Evolutionary conservation across 2,113 vertebrate genomes (phyloP).

Genomic region (Trogon surrucura): DNA sequence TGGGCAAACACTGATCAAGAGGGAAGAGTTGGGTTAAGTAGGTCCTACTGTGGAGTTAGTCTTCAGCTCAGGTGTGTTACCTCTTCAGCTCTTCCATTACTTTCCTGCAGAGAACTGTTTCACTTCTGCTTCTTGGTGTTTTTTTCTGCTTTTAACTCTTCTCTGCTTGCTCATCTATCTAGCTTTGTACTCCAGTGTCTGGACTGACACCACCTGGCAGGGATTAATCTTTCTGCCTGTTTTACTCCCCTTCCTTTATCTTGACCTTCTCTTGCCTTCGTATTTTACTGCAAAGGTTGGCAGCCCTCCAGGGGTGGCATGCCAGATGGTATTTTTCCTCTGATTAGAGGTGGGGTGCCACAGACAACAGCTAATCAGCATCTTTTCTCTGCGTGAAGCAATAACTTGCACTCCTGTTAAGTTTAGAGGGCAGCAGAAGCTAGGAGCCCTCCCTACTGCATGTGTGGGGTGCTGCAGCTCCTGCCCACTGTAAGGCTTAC

Average conservation of each 20-base stretch:
- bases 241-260: slow-evolving; percentile 19
- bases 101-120: not conserved
- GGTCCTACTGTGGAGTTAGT: not conserved
- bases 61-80: not conserved
- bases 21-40: not conserved
- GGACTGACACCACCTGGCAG: slow-evolving; percentile 19
- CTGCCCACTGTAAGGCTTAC: not conserved
- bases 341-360: slow-evolving; percentile 42
- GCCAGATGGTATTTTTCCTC: slow-evolving; percentile 67
- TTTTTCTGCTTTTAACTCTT: not conserved
- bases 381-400: slow-evolving; percentile 35
- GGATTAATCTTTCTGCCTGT: slow-evolving; percentile 18
- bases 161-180: slow-evolving; percentile 6
- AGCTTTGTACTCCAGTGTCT: not conserved
- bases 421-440: slow-evolving; percentile 18
- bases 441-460: not conserved
- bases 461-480: not conserved
- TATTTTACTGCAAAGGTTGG: slow-evolving; percentile 65
- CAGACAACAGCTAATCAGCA: slow-evolving; percentile 51
- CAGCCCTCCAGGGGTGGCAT: slow-evolving; percentile 49
- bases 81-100: not conserved
- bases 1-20: not conserved
- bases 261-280: slow-evolving; percentile 49
- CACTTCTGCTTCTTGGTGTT: not conserved
- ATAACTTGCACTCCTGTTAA: slow-evolving; percentile 1